Conservation (phyloP, 30 jellyfish, hydroid and myxozoan genomes). For the Clytia hemisphaerica region DNA sequence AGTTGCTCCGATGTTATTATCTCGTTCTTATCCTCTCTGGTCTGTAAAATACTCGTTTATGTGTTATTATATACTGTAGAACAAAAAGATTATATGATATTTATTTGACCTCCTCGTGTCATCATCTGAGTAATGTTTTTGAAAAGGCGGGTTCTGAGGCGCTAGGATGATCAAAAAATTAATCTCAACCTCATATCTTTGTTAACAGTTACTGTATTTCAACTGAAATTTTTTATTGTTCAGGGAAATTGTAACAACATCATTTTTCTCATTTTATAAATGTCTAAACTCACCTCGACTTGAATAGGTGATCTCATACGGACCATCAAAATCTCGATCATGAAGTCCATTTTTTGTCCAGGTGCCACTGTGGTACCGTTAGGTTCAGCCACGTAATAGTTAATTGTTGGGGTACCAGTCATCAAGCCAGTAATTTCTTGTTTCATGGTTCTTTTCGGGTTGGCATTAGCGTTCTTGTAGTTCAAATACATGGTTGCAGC, state of each 20-base stretch:
- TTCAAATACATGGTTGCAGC: too few species aligned
- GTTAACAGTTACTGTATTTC: too few species aligned
- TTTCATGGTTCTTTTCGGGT: conserved; percentile 32
- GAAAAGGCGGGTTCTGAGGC: too few species aligned
- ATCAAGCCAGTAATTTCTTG: conserved; percentile 6
- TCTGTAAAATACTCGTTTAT: too few species aligned
- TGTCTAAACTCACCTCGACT: conserved; percentile 80
- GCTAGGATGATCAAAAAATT: too few species aligned
- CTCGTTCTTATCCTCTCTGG: not conserved
- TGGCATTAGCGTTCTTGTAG: too few species aligned
- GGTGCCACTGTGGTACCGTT: conserved; percentile 39
- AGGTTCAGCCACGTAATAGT: conserved; percentile 1
- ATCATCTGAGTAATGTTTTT: too few species aligned
- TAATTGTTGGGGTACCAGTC: conserved; percentile 78
- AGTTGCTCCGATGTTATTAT: too few species aligned
- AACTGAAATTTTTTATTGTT: not conserved
- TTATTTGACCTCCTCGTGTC: too few species aligned
- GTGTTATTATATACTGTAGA: not conserved
- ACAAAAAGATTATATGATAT: too few species aligned
- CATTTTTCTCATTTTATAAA: not conserved
- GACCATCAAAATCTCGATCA: conserved; percentile 41
- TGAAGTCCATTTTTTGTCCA: conserved; percentile 46
- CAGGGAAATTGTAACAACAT: not conserved
- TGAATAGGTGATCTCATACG: conserved; percentile 51
- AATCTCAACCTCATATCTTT: too few species aligned